These are phyloP conservation scores for Rachycentron canadum DNA, from an alignment of 2,797 vertebrate genomes.

Conservation along the genomic window DNA sequence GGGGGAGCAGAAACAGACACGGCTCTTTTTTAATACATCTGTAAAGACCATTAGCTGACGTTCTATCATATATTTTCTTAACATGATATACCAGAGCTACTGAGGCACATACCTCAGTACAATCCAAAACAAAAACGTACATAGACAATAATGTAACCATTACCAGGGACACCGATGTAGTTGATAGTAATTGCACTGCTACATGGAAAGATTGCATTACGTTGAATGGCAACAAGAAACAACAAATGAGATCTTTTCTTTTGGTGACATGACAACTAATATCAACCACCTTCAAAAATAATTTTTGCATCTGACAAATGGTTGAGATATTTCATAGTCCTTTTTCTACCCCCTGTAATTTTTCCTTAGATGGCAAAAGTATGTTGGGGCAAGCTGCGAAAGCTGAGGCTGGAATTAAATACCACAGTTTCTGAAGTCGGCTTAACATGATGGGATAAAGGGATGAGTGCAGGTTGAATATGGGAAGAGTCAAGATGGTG, in stretches of 20 bases:
- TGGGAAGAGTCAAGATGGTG: conserved; percentile 1
- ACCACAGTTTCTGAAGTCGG: conserved; percentile 4
- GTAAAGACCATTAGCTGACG: conserved; percentile 10
- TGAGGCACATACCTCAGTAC: conserved; percentile 1
- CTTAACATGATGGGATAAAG: conserved; percentile 31
- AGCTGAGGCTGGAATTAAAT: conserved; percentile 14
- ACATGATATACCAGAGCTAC: conserved; percentile 12
- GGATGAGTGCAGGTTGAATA: conserved; percentile 6
- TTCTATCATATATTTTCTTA: conserved; percentile 13
- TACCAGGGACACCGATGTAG: background rate
- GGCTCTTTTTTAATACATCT: conserved; percentile 25
- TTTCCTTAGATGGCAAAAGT: conserved; percentile 26
- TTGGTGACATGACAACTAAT: background rate
- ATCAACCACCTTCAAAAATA: conserved; percentile 2
- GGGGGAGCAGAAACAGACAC: background rate
- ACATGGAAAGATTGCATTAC: background rate
- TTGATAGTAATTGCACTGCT: conserved; percentile 18
- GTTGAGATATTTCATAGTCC: background rate
- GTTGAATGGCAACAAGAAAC: background rate
- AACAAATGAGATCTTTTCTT: conserved; percentile 2
- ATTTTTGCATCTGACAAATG: conserved; percentile 3
- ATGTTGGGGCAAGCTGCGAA: background rate
- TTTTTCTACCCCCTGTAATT: conserved; percentile 5
- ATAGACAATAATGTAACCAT: conserved; percentile 15
- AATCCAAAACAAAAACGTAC: background rate